Evolutionary conservation across 2,797 vertebrate genomes (phyloP), one percentile per base, ranked within the genome.

Genomic region (Poliocrania exsul): DNA sequence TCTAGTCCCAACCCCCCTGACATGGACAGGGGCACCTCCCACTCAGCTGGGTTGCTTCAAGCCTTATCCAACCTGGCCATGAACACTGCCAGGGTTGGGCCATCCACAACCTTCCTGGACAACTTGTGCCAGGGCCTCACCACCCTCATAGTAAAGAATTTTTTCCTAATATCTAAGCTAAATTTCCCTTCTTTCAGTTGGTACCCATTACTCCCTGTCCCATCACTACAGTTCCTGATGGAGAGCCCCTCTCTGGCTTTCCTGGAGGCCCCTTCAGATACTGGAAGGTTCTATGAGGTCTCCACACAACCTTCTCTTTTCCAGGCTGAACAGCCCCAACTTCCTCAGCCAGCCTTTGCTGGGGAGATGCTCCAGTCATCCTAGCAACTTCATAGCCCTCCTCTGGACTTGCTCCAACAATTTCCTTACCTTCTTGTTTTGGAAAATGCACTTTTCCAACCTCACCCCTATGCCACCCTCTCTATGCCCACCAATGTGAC

Each of bases 361-460:
- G 26, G 9, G 16, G 11, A 37, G 23, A 13, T 21, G 6, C 62
- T 83, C 23, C 46, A 42, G 23, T 42, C 16, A 8, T n/a, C 35
- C 72, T 60, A 18, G 13, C 31, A 49, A 9, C 23, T 78, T n/a
- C 51, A 19, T 47, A 23, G 16, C 33, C 46, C 40, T 78, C 38
- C 29, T 72, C 31, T 72, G 13, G 33, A 28, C 38, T 47, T 24
- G 21, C 26, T 84, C 38, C 35, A 65, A 17, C 33, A 47, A 20
- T 20, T n/a, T 46, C 21, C 28, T 7, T 8, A 47, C 18, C 40
- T 66, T 47, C 18, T 40, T 23, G n/a, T 28, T 66, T 17, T 37
- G 8, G 25, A 54, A 71, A 71, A 77, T 2, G 9, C 1, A 0
- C 29, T 70, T 81, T 83, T 38, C 53, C 0, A 0, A 25, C 1